These are phyloP conservation scores for Neocrepidodera transversa DNA, from an alignment of 2,888 invertebrate genomes.

Conservation along the genomic window DNA sequence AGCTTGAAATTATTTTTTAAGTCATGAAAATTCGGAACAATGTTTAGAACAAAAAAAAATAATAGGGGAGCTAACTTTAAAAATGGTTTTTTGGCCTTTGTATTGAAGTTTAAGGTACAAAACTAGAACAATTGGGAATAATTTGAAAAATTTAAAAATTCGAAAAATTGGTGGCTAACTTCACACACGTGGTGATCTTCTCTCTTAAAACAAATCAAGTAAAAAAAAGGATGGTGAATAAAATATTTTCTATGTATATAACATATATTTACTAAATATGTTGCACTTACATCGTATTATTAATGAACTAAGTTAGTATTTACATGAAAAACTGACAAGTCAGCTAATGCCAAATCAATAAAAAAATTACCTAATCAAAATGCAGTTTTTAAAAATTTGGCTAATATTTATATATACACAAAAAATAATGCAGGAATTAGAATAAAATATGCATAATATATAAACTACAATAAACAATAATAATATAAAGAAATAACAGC, in stretches of 20 bases:
- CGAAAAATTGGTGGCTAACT: no score
- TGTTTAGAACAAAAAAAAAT: no score
- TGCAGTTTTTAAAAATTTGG: constrained; percentile 25
- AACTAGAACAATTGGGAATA: no score
- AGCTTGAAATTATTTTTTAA: no score
- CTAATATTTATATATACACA: constrained; percentile 31
- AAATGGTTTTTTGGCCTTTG: no score
- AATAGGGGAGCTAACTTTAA: no score
- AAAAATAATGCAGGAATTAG: constrained; percentile 31
- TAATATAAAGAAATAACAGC: constrained; percentile 37
- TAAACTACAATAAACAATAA: constrained; percentile 42
- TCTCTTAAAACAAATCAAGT: no score
- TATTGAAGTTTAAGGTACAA: no score
- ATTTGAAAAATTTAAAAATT: no score
- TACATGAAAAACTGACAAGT: constrained; percentile 56
- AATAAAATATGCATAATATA: constrained; percentile 38
- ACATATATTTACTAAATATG: constrained; percentile 53
- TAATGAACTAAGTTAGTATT: constrained; percentile 56
- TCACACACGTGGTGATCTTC: no score
- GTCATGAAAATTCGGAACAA: no score
- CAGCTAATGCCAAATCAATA: constrained; percentile 52
- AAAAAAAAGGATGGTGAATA: no score
- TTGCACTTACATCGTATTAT: constrained; percentile 46
- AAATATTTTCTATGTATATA: constrained; percentile 45
- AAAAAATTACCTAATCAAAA: constrained; percentile 23